Evolutionary conservation across 1,140 invertebrate genomes (phyloP).

Genomic region (Geopemphigus sp.): DNA sequence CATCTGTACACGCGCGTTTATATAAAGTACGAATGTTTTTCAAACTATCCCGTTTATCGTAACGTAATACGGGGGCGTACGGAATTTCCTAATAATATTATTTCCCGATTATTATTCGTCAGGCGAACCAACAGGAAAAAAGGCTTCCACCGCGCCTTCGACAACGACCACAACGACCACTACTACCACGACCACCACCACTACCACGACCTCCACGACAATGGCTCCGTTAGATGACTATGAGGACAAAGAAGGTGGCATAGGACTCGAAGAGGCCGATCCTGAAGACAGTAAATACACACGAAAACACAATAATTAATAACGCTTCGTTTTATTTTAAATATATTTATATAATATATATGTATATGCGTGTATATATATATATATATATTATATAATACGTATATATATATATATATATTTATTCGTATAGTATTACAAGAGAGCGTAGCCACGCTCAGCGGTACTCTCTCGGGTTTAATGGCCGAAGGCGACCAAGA

Average conservation of each 20-base stretch:
- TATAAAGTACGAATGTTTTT: too few relatives aligned
- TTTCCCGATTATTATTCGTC: too few relatives aligned
- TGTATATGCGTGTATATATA: not conserved
- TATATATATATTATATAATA: too few relatives aligned
- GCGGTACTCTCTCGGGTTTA: slow-evolving; percentile 49
- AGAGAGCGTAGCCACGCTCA: slow-evolving; percentile 52
- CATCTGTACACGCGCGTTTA: too few relatives aligned
- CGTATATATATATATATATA: not conserved
- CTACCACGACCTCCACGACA: not conserved
- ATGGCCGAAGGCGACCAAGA: slow-evolving; percentile 51
- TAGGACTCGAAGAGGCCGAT: slow-evolving; percentile 36
- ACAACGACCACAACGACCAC: not conserved
- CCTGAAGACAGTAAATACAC: slow-evolving; percentile 26
- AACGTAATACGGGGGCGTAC: too few relatives aligned
- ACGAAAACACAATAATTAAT: not conserved
- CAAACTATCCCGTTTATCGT: too few relatives aligned
- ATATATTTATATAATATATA: too few relatives aligned
- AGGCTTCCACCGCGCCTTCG: not conserved
- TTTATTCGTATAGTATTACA: slow-evolving; percentile 51
- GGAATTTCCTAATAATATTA: too few relatives aligned
- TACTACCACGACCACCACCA: slow-evolving; percentile 16
- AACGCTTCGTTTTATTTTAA: not conserved
- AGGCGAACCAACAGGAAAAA: not conserved
- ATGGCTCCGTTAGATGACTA: not conserved
- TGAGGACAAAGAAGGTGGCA: slow-evolving; percentile 2